Base-by-base conservation (phyloP, 2,888 invertebrate genomes). In the Ashinkailepas kermadecensis region DNA sequence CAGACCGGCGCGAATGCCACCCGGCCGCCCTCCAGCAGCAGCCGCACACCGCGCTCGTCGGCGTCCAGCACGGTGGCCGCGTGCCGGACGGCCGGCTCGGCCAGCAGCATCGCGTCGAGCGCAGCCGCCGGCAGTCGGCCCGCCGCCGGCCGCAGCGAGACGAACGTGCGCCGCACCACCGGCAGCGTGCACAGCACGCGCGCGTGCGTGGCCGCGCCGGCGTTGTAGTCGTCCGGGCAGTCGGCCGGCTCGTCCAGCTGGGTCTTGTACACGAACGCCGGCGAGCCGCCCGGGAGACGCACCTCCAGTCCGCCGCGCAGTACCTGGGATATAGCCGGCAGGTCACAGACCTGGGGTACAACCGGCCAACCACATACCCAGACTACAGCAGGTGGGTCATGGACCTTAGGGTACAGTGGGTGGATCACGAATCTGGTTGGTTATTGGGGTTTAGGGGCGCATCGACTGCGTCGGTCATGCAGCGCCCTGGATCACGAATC, bases 241-340 rank as follows among this genome's bases (percentile, higher is more conserved):
- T 79, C 79, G 15, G 58, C 23, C 58, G 79, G 23, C 25, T 79
- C 79, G 58, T 79, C 79, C 58, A 79, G 79, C 57, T 79, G 79
- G 11, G 58, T 79, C 11, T 74, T 74, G 74, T 74, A 74, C 56
- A 74, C 54, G 74, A 74, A 23, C 18, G 23, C 74, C 21, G 54
- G 11, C 56, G 56, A 9, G 39, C 11, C 13, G 56, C 10, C 9
- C 1, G 74, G 74, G 0, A 74, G 74, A 2, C 21, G 18, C 21
- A 74, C 56, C 56, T 56, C 23, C 54, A 74, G 74, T 1, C 74
- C 74, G 15, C 74, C 56, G 54, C 23, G 56, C n/a, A 74, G 54
- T 56, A 56, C 74, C 70, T 70, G 70, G 1, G 9, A 4, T 39
- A 39, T 4, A 4, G 39, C 39, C 39, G 39, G 39, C 39, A 1